Evolutionary conservation across 2,888 invertebrate genomes (phyloP), one percentile per base, ranked within the genome.

Genomic region (Agrotis segetum): DNA sequence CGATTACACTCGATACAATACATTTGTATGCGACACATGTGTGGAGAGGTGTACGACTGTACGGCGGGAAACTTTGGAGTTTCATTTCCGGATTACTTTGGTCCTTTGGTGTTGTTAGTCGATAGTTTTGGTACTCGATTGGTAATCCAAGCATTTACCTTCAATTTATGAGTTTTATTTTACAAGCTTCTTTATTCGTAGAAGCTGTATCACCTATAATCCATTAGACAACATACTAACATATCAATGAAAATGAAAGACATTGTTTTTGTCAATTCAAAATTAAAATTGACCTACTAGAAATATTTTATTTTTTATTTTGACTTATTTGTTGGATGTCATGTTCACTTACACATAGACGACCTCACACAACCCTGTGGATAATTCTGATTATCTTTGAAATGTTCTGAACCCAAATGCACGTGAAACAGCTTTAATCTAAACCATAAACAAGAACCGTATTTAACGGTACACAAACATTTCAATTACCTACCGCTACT

Each of bases 51-150:
- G 84, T 87, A 84, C 81, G 79, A 73, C 79, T 81, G 83, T 87
- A 84, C 81, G 79, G 75, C 79, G 82, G 85, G 86, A 83, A 83
- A 84, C 86, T 84, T 78, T 78, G 82, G 44, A 80, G 82, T 67
- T 72, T 81, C 72, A 85, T 86, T 87, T 89, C 89, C 89, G 89
- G 85, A 82, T 87, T 74, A 63, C 56, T 71, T 74, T 56, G n/a
- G 21, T 74, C 62, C 56, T 71, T 74, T 56, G n/a, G 21, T 67
- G 71, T 19, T 19, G 40, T 34, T 53, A 13, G 58, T 62, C 13
- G 34, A 55, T 62, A 46, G 44, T 47, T 53, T 55, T 53, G 49
- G 19, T n/a, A 63, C 5, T 2, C 21, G 9, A 74, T 47, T 58
- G 24, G 17, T 47, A 65, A 65, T 46, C 21, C 24, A 14, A 21